Conservation (phyloP, 37 sponge, comb jelly and placozoan species). For the Tethya wilhelma region DNA sequence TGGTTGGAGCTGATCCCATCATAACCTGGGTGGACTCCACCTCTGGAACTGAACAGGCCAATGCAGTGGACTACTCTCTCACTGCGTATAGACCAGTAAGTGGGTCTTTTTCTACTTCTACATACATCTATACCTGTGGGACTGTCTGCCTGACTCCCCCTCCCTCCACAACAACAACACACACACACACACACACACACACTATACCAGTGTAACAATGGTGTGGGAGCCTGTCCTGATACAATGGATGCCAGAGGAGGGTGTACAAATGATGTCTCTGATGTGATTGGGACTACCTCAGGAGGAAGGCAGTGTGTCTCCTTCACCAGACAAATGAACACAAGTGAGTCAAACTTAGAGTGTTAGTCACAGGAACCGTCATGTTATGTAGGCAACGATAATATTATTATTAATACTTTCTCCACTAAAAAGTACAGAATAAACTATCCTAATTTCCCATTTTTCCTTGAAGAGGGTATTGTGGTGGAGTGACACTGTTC, state of each 20-base stretch:
- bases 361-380: too few species aligned
- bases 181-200: too few species aligned
- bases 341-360: constrained; percentile 7
- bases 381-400: too few species aligned
- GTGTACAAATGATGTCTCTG: constrained; percentile 21
- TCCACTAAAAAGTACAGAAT: too few species aligned
- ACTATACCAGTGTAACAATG: constrained; percentile 63
- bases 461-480: background rate
- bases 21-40: constrained; percentile 45
- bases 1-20: constrained; percentile 57
- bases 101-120: background rate
- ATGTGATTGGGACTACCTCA: constrained; percentile 6
- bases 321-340: constrained; percentile 25
- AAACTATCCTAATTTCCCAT: background rate
- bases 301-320: constrained; percentile 38
- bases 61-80: constrained; percentile 67
- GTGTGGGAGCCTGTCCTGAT: constrained; percentile 59
- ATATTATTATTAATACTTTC: too few species aligned
- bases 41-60: too few species aligned
- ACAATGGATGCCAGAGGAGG: constrained; percentile 8
- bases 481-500: background rate
- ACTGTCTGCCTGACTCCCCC: background rate
- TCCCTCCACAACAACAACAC: too few species aligned
- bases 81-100: constrained; percentile 37
- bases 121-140: background rate